These are phyloP conservation scores for Galeruca laticollis DNA, from an alignment of 2,888 invertebrate genomes.

Conservation along the genomic window DNA sequence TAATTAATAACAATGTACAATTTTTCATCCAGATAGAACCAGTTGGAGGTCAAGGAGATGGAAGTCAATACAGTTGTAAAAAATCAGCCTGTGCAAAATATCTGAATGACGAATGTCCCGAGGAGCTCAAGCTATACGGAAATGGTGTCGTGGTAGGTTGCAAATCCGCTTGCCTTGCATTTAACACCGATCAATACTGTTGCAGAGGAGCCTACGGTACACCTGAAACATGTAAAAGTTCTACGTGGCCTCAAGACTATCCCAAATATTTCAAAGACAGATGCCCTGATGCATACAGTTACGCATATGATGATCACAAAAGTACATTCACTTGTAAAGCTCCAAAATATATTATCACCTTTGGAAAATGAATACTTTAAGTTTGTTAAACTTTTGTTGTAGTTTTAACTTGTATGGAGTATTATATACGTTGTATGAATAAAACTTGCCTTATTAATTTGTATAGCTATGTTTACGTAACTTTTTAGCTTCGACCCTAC, in stretches of 20 bases:
- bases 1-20: not conserved
- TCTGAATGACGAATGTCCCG: conserved; percentile 63
- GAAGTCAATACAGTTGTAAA: conserved; percentile 62
- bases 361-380: conserved; percentile 49
- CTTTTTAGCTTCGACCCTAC: no score
- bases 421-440: no score
- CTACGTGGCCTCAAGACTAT: conserved; percentile 61
- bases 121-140: conserved; percentile 55
- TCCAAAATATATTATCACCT: conserved; percentile 56
- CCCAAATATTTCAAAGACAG: conserved; percentile 65
- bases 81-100: conserved; percentile 59
- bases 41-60: conserved; percentile 54
- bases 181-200: conserved; percentile 67
- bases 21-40: conserved; percentile 56
- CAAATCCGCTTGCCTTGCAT: conserved; percentile 67
- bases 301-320: conserved; percentile 69
- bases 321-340: conserved; percentile 67
- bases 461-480: no score
- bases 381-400: no score
- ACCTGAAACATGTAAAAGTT: conserved; percentile 64
- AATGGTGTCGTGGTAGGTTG: conserved; percentile 63
- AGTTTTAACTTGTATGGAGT: no score
- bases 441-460: no score
- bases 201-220: conserved; percentile 64
- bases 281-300: conserved; percentile 70